These are phyloP conservation scores for Manis javanica DNA, from an alignment of 2,797 vertebrate genomes.

Conservation along the genomic window DNA sequence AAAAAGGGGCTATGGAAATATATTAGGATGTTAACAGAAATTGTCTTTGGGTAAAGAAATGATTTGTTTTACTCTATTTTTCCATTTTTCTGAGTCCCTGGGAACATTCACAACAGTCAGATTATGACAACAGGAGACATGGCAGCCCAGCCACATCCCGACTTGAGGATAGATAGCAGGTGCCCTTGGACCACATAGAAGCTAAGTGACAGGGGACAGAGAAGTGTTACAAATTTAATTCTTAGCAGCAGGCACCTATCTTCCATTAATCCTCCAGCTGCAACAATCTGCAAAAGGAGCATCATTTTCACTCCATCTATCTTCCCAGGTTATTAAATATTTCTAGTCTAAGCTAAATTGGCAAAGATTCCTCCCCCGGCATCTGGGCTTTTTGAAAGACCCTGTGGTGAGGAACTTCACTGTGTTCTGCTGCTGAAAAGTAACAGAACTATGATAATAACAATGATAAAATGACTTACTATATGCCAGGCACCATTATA, in stretches of 20 bases:
- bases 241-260: neutral
- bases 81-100: slow-evolving; percentile 7
- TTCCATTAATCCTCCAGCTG: slow-evolving; percentile 16
- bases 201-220: neutral
- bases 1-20: neutral
- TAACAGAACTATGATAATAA: neutral
- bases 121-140: neutral
- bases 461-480: neutral
- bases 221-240: neutral
- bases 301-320: slow-evolving; percentile 66
- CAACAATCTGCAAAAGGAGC: slow-evolving; percentile 19
- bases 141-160: neutral
- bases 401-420: slow-evolving; percentile 58
- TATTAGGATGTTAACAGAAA: neutral
- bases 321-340: slow-evolving; percentile 62
- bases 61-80: slow-evolving; percentile 37
- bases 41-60: neutral
- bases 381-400: slow-evolving; percentile 77
- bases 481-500: neutral
- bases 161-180: neutral
- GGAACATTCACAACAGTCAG: neutral
- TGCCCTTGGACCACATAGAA: neutral
- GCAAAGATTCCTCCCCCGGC: slow-evolving; percentile 63
- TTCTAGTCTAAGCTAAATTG: slow-evolving; percentile 63
- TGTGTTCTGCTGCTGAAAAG: slow-evolving; percentile 67